A percentile compares a stretch with the other conserved stretches of the same genome.
Evolutionary conservation across 2,888 invertebrate genomes (phyloP).

Genomic region (Digitonthophagus gazella): DNA sequence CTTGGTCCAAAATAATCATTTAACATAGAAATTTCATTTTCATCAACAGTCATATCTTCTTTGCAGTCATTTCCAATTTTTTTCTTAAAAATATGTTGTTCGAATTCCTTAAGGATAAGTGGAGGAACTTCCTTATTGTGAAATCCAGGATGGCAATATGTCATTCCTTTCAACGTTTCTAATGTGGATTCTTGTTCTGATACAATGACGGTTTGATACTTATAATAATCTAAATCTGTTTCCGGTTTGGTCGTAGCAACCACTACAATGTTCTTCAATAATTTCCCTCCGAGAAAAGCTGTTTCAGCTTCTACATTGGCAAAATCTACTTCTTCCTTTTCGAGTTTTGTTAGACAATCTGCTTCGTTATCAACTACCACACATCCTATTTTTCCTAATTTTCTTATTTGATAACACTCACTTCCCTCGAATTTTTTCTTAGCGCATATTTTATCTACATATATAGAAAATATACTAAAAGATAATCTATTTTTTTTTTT

Average conservation of each 20-base stretch:
- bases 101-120: conserved; percentile 61
- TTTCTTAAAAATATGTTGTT: conserved; percentile 37
- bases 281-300: conserved; percentile 55
- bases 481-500: too few relatives aligned
- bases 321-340: conserved; percentile 56
- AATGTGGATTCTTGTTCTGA: conserved; percentile 54
- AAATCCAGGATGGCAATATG: conserved; percentile 67
- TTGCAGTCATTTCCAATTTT: conserved; percentile 24
- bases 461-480: too few relatives aligned
- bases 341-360: conserved; percentile 61
- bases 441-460: too few relatives aligned
- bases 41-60: conserved; percentile 49
- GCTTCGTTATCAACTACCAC: conserved; percentile 19
- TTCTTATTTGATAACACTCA: too few relatives aligned
- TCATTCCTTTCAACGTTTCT: conserved; percentile 54
- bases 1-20: conserved; percentile 64
- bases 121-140: conserved; percentile 60
- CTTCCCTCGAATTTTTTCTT: too few relatives aligned
- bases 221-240: conserved; percentile 17
- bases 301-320: conserved; percentile 64
- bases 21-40: conserved; percentile 63
- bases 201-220: conserved; percentile 62
- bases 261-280: conserved; percentile 51
- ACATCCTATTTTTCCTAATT: too few relatives aligned
- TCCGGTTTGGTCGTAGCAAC: conserved; percentile 51